These are phyloP conservation scores for Tetramorium alpestre DNA, from an alignment of 1,140 invertebrate species.

Conservation along the genomic window DNA sequence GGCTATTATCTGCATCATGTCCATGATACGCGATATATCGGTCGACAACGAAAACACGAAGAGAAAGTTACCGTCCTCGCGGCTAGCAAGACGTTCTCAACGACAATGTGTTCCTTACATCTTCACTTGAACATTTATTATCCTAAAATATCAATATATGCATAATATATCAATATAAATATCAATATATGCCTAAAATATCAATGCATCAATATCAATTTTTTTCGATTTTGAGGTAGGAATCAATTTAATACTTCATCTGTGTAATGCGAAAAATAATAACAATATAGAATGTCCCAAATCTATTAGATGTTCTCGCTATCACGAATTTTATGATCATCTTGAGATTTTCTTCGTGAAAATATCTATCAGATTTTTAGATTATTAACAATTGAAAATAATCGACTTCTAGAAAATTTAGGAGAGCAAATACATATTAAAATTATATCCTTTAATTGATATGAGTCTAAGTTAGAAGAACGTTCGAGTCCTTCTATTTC, in stretches of 20 bases:
- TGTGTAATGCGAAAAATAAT: background rate
- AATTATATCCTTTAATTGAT: background rate
- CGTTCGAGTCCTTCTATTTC: background rate
- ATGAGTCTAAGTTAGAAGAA: background rate
- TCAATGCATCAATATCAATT: background rate
- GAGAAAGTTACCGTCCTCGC: conserved; percentile 83
- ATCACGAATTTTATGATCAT: background rate
- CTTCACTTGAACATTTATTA: conserved; percentile 3
- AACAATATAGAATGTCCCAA: too few species aligned
- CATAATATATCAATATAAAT: background rate
- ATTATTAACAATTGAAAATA: background rate
- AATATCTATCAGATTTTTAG: background rate
- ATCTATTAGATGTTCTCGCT: background rate
- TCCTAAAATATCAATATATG: background rate
- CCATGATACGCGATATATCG: conserved; percentile 72
- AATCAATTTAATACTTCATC: background rate
- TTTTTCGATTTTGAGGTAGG: too few species aligned
- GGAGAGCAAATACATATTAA: background rate
- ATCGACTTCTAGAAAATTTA: background rate
- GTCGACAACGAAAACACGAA: conserved; percentile 77
- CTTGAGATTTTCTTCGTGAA: background rate
- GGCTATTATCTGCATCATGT: conserved; percentile 66
- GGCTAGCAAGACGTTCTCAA: conserved; percentile 41
- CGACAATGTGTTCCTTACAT: background rate
- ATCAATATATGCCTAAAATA: background rate